Base-by-base conservation (phyloP, 2,888 invertebrate species). In the Hybos culiciformis region DNA sequence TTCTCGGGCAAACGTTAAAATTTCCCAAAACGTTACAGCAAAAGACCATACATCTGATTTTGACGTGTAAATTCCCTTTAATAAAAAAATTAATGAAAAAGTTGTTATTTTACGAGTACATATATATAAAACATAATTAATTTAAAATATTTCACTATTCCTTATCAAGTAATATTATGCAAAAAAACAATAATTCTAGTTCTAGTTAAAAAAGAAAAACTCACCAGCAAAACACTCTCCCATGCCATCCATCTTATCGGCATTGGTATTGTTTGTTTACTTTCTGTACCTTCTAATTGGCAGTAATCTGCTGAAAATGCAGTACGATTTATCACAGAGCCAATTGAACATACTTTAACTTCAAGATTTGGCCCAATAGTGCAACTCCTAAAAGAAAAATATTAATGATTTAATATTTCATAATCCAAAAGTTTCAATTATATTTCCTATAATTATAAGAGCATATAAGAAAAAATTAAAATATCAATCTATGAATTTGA, bases 11-110 rank as follows among this genome's bases (percentile, higher is more conserved):
- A 82, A 82, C 31, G 83, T 84, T 59, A 90, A 69, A 51, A 90
- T 79, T 66, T 90, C 88, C 86, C 87, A 90, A 49, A 88, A 70
- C 39, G 86, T 81, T 44, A 88, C 84, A 36, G 84, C 88, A 60
- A 87, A 88, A 42, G 86, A 77, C 88, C 88, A 90, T 36, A 87
- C 86, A 68, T 88, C 88, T 53, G 84, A 83, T 63, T 85, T 85
- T 39, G 79, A 78, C 26, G 83, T 78, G 63, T 80, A 86, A 66
- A 83, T 83, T 41, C 80, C 83, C 83, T 86, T 66, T 33, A 69
- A 58, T 50, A 44, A 50, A 40, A 21, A 43, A 42, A 42, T 29
- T 44, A 24, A 37, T 31, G 44, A 45, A 50, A 39, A 15, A 38
- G 40, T 23, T 14, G 15, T 18, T n/a, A 38, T 43, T 21, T 39